Evolutionary conservation across 2,888 invertebrate species (phyloP).

Genomic region (Auanema freiburgensis): DNA sequence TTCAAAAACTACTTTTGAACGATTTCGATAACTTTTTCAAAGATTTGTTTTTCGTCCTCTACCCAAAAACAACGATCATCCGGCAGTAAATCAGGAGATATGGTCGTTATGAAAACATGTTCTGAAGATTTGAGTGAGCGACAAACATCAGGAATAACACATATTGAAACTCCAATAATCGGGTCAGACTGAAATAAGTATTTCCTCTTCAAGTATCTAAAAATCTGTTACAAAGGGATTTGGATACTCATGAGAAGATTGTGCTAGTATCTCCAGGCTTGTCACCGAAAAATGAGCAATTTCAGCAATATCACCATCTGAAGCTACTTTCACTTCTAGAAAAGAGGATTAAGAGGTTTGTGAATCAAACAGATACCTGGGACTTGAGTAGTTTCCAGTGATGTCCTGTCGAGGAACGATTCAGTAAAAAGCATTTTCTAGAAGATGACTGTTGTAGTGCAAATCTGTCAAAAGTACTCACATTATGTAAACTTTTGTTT

Average conservation of each 20-base stretch:
- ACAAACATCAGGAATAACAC: constrained; percentile 36
- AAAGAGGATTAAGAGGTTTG: background rate
- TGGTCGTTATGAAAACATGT: constrained; percentile 24
- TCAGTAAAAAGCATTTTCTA: constrained; percentile 15
- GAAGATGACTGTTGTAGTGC: background rate
- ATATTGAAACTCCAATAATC: constrained; percentile 31
- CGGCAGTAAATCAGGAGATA: constrained; percentile 1
- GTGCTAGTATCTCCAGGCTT: constrained; percentile 38
- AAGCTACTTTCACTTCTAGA: constrained; percentile 11
- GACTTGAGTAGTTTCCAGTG: background rate
- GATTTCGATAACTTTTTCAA: constrained; percentile 20
- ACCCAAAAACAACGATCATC: background rate
- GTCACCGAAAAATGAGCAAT: constrained; percentile 29
- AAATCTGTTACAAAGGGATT: constrained; percentile 22
- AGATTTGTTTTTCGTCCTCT: constrained; percentile 22
- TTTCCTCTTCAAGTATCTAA: too few species aligned
- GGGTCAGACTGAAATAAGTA: constrained; percentile 24
- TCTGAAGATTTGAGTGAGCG: constrained; percentile 15
- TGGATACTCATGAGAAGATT: constrained; percentile 30
- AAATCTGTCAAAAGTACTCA: background rate
- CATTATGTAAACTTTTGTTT: background rate
- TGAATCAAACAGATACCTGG: too few species aligned
- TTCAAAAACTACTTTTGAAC: constrained; percentile 13
- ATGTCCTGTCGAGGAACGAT: background rate
- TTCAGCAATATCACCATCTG: constrained; percentile 21